Conservation (phyloP, 1,140 invertebrate genomes). For the Dinoponera quadriceps region DNA sequence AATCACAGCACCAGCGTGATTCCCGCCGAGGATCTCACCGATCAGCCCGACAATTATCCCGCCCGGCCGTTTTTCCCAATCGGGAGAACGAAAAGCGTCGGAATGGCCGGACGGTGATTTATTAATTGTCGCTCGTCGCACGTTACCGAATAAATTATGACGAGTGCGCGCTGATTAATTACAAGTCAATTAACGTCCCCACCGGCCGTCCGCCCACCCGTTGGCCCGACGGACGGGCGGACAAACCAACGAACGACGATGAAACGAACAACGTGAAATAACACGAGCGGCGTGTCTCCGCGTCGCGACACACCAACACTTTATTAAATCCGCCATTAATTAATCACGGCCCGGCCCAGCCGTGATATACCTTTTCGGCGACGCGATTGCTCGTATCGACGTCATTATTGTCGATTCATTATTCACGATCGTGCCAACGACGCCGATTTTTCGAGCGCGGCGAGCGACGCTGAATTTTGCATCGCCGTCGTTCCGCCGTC, state of each 20-base stretch:
- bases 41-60: too few species aligned
- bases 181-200: constrained; percentile 52
- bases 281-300: neutral
- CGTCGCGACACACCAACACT: constrained; percentile 26
- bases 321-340: constrained; percentile 58
- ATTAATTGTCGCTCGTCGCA: constrained; percentile 50
- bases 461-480: constrained; percentile 43
- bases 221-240: too few species aligned
- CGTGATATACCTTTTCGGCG: constrained; percentile 40
- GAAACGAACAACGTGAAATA: constrained; percentile 36
- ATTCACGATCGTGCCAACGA: constrained; percentile 46
- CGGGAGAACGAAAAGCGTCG: constrained; percentile 6
- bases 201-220: too few species aligned
- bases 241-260: neutral
- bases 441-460: constrained; percentile 9
- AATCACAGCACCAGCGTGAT: neutral
- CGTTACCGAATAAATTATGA: constrained; percentile 61
- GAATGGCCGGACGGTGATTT: constrained; percentile 36
- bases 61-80: neutral
- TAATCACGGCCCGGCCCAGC: constrained; percentile 13
- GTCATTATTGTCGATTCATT: constrained; percentile 55
- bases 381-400: constrained; percentile 45
- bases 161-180: constrained; percentile 52
- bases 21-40: neutral
- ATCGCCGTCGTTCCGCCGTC: constrained; percentile 21